Base-by-base conservation (phyloP, 2,797 vertebrate genomes). In the Psittacula echo region DNA sequence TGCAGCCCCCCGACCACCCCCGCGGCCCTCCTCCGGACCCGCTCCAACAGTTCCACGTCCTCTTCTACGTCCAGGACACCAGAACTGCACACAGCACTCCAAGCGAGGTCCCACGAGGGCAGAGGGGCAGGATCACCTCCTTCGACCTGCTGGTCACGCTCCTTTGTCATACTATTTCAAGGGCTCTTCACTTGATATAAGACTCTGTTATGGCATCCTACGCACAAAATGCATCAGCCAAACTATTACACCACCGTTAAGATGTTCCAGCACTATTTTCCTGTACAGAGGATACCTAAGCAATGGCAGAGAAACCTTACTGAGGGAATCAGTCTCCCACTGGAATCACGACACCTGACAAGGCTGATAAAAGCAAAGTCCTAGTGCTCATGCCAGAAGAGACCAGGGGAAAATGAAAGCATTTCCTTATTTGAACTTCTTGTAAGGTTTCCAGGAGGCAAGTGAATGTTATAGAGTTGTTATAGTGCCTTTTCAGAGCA, bases 381-480 rank as follows among this genome's bases (percentile, higher is more conserved):
- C 60, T 87, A 44, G 34, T 54, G 66, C 34, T 90, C 77, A 21
- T 27, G 77, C 77, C 74, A 79, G 67, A 86, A 90, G 74, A 90
- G 86, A 93, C 67, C 5, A 9, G 32, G 47, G 73, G 81, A 60
- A 89, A 90, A 94, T 13, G 23, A 93, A 94, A 81, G 74, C 29
- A 82, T 61, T 95, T 89, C 71, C 90, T 87, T 60, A 48, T 97
- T 94, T 92, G 88, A 95, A 90, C n/a, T 93, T 66, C 53, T n/a
- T 88, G 54, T 47, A 89, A 79, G 77, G 67, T 94, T 92, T 95
- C 90, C 86, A 87, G 84, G 88, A 85, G 71, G 77, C 26, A 74
- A 34, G 24, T 62, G 61, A 90, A 74, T n/a, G 23, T 77, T 89
- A 64, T 1, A 24, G 82, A 88, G 64, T 47, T 94, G 60, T 89